Conservation (phyloP, 2,888 invertebrate genomes). For the Cantharis flavilabris region DNA sequence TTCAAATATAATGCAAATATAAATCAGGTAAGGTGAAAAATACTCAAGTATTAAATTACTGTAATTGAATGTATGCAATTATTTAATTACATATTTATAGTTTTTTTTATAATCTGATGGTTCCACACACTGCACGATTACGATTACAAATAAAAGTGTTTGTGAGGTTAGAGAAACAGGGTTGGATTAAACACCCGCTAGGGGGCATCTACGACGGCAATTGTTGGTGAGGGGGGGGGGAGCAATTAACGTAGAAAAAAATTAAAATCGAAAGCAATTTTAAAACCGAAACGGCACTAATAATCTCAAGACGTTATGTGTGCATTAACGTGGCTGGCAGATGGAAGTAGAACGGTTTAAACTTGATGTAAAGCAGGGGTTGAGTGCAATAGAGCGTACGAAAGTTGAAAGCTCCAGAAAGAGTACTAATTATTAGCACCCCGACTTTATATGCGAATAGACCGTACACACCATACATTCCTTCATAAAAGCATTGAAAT, state of each 20-base stretch:
- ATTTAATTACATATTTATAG: neutral
- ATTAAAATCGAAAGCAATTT: neutral
- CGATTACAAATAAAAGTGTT: too few relatives aligned
- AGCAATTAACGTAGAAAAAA: too few relatives aligned
- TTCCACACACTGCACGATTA: neutral
- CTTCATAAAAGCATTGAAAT: conserved; percentile 15
- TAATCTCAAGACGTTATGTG: neutral
- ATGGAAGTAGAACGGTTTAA: conserved; percentile 29
- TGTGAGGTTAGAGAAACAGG: neutral
- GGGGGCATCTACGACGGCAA: neutral
- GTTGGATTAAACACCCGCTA: neutral
- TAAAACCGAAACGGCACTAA: neutral
- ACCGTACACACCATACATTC: conserved; percentile 21
- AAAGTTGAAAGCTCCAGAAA: conserved; percentile 46
- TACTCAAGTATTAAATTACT: neutral
- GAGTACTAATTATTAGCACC: conserved; percentile 54
- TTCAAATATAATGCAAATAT: neutral
- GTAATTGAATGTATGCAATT: neutral
- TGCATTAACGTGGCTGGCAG: conserved; percentile 13
- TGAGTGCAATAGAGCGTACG: conserved; percentile 45
- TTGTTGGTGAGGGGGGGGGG: too few relatives aligned
- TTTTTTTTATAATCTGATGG: neutral
- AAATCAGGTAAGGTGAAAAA: neutral
- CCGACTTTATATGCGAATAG: conserved; percentile 34
- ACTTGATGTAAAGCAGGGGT: conserved; percentile 31